Evolutionary conservation across 2,888 invertebrate genomes (phyloP).

Genomic region (Dione juno): DNA sequence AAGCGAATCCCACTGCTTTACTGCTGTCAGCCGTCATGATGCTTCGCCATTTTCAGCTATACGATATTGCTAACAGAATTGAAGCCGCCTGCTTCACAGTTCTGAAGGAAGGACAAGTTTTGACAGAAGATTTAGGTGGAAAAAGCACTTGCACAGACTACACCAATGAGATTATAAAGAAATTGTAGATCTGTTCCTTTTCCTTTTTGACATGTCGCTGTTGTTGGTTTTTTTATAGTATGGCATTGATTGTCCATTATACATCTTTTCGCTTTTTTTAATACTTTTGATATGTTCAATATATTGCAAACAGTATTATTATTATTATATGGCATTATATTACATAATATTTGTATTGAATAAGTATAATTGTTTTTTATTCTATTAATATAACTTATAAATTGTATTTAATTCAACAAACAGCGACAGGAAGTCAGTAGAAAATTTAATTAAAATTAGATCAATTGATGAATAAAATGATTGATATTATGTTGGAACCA

Average conservation of each 20-base stretch:
- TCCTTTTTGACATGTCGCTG: slow-evolving; percentile 32
- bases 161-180: slow-evolving; percentile 91
- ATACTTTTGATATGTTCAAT: neutral
- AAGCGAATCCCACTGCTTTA: slow-evolving; percentile 98
- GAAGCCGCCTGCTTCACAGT: slow-evolving; percentile 93
- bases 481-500: slow-evolving; percentile 21
- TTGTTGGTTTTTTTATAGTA: neutral
- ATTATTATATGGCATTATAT: neutral
- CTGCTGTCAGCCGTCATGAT: slow-evolving; percentile 99
- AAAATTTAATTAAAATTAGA: slow-evolving; percentile 29
- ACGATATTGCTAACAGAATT: slow-evolving; percentile 88
- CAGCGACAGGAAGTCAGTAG: slow-evolving; percentile 14
- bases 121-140: slow-evolving; percentile 98
- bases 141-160: slow-evolving; percentile 95
- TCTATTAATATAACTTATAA: too few species aligned
- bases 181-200: slow-evolving; percentile 53
- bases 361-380: neutral
- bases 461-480: slow-evolving; percentile 30
- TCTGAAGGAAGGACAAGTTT: slow-evolving; percentile 90
- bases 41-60: slow-evolving; percentile 94
- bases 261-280: neutral
- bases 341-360: neutral
- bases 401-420: neutral
- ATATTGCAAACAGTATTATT: slow-evolving; percentile 18
- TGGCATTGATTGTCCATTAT: neutral